phyloP scores from a whole-genome alignment of 2,797 vertebrate species.

The Somateria mollissima region DNA sequence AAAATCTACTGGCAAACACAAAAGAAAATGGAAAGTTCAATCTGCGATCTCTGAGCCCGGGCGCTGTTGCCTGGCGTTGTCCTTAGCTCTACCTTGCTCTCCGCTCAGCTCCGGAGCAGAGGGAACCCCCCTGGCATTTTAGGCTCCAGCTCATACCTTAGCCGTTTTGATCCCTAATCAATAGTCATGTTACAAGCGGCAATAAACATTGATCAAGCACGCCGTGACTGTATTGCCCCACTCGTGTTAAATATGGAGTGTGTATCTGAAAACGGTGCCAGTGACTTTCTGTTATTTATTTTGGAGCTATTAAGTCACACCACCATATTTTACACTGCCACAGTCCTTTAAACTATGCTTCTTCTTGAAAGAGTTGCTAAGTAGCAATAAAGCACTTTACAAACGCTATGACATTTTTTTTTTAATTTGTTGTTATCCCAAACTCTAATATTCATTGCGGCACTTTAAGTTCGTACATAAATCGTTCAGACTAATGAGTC shows the following conservation, averaged over 20 bases:
- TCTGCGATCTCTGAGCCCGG: not conserved
- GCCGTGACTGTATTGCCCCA: constrained; percentile 29
- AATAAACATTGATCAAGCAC: constrained; percentile 52
- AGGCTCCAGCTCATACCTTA: not conserved
- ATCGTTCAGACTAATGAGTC: constrained; percentile 80
- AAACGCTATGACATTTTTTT: constrained; percentile 47
- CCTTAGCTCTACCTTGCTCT: not conserved
- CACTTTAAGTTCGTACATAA: constrained; percentile 72
- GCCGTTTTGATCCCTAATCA: constrained; percentile 51
- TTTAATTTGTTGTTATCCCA: constrained; percentile 69
- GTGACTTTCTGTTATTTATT: constrained; percentile 54
- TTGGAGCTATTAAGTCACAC: constrained; percentile 42
- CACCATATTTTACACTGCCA: constrained; percentile 47
- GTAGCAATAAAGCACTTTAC: constrained; percentile 46
- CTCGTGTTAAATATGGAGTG: constrained; percentile 53
- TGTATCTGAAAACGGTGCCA: constrained; percentile 29
- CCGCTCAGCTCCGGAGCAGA: not conserved
- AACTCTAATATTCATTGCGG: constrained; percentile 71
- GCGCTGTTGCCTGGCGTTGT: not conserved
- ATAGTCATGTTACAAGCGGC: constrained; percentile 38
- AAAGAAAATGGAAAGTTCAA: constrained; percentile 40
- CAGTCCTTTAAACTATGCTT: constrained; percentile 21
- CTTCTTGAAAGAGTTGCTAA: constrained; percentile 51
- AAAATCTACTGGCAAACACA: constrained; percentile 57
- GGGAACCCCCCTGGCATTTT: constrained; percentile 13